Evolutionary conservation across 2,888 invertebrate genomes (phyloP).

Genomic region (Oeneis ivallda): DNA sequence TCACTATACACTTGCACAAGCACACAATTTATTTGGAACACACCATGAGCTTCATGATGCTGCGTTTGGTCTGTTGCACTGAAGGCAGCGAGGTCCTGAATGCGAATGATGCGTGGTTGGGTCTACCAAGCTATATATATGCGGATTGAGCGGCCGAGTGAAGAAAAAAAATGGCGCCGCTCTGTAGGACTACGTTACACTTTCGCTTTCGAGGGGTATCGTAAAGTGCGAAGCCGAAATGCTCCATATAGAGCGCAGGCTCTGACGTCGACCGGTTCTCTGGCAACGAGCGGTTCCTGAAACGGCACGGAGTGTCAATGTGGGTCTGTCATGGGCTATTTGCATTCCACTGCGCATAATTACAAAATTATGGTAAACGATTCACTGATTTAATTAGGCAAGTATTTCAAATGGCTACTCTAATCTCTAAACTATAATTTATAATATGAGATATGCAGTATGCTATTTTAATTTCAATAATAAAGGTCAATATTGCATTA

Average conservation of each 20-base stretch:
- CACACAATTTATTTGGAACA: slow-evolving; percentile 52
- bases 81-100: slow-evolving; percentile 80
- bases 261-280: slow-evolving; percentile 45
- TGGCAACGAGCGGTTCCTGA: slow-evolving; percentile 44
- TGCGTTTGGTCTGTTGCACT: slow-evolving; percentile 76
- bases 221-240: slow-evolving; percentile 58
- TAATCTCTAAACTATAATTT: too few relatives aligned
- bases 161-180: slow-evolving; percentile 70
- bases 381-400: neutral
- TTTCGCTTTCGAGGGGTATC: slow-evolving; percentile 79
- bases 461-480: too few relatives aligned
- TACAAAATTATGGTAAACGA: too few relatives aligned
- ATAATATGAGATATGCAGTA: too few relatives aligned
- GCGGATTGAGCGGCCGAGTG: slow-evolving; percentile 74
- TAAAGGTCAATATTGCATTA: too few relatives aligned
- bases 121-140: slow-evolving; percentile 76
- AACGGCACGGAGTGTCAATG: slow-evolving; percentile 28
- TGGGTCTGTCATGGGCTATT: slow-evolving; percentile 3
- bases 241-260: slow-evolving; percentile 62
- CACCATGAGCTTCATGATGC: slow-evolving; percentile 82
- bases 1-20: slow-evolving; percentile 42
- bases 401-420: neutral
- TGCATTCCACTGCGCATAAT: slow-evolving; percentile 6
- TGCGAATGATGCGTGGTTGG: slow-evolving; percentile 79
- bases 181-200: slow-evolving; percentile 77